A percentile compares a stretch with the other conserved stretches of the same genome.
phyloP scores from a whole-genome alignment of 1,140 invertebrate species.

The Pseudomyrmex cubaensis region DNA sequence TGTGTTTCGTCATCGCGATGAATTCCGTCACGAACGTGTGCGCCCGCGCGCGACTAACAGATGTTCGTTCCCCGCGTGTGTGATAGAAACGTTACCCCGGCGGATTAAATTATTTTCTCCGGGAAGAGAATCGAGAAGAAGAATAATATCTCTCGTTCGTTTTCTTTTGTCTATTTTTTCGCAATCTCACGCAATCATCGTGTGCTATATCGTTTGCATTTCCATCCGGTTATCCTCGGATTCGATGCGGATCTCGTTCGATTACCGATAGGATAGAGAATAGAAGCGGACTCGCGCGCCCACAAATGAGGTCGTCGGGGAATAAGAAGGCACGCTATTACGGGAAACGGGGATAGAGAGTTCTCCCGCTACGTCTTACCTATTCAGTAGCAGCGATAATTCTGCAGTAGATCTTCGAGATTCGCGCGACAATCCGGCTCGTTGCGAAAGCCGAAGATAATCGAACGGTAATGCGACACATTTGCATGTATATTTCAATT shows the following conservation, averaged over 20 bases:
- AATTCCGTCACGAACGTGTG: neutral
- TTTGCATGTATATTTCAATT: slow-evolving; percentile 15
- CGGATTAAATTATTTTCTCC: neutral
- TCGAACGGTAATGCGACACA: slow-evolving; percentile 8
- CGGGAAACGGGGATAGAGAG: slow-evolving; percentile 24
- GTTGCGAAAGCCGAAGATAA: neutral
- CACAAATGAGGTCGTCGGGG: slow-evolving; percentile 65
- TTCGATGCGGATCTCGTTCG: slow-evolving; percentile 58
- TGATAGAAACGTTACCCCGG: neutral
- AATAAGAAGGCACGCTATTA: slow-evolving; percentile 37
- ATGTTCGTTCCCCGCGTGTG: neutral
- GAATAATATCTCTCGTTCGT: neutral
- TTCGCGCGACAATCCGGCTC: neutral
- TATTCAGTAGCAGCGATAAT: slow-evolving; percentile 33
- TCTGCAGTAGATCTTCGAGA: slow-evolving; percentile 18
- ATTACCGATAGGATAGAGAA: slow-evolving; percentile 54
- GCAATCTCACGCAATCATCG: slow-evolving; percentile 9
- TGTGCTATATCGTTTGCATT: slow-evolving; percentile 56
- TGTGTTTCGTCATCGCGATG: neutral
- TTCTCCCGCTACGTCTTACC: neutral
- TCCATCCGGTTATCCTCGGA: slow-evolving; percentile 34
- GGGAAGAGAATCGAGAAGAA: neutral
- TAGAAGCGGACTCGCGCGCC: slow-evolving; percentile 10
- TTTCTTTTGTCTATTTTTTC: neutral
- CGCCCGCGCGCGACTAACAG: neutral